Evolutionary conservation across 1,140 invertebrate genomes (phyloP), one percentile per base, ranked within the genome.

Genomic region (Helicoverpa armigera): DNA sequence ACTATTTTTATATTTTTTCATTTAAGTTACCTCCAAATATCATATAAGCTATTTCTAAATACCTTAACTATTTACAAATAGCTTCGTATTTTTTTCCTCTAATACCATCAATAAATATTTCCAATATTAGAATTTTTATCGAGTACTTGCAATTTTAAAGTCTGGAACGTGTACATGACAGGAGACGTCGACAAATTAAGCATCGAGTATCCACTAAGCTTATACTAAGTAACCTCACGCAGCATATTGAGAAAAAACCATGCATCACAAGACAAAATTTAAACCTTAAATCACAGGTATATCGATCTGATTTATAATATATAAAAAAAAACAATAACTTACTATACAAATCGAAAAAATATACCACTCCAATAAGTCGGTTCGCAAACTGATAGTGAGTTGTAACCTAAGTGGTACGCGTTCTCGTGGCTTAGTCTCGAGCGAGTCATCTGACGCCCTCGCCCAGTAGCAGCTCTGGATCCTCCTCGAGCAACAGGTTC

Each of bases 361-460:
- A 93, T 88, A 93, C 90, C 92, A 92, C 90, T 90, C 89, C 88
- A 86, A 86, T 84, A 86, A 89, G 82, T 87, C 83, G 82, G 84
- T 84, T 83, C 83, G 80, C 86, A 86, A 85, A 89, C 84, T 87
- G 86, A 83, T 87, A 83, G 78, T 76, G 77, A 69, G 82, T 87
- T 89, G 23, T 88, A 92, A 84, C 90, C 87, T 88, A 91, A 84
- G 86, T 89, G 87, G 87, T 90, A 82, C 48, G 83, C 77, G 84
- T 90, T 77, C 82, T 89, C 86, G 58, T 90, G n/a, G 85, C 31
- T 86, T 50, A 50, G 65, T 69, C 65, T 11, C 16, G 85, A 84
- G 69, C 50, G 50, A 94, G 93, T 94, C 93, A 95, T 85, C 94
- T 95, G 23, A 95, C 90, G 48, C 89, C 93, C 43, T 95, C 93